These are phyloP conservation scores for Yasuhikotakia modesta DNA, from an alignment of 2,797 vertebrate species.

Conservation along the genomic window DNA sequence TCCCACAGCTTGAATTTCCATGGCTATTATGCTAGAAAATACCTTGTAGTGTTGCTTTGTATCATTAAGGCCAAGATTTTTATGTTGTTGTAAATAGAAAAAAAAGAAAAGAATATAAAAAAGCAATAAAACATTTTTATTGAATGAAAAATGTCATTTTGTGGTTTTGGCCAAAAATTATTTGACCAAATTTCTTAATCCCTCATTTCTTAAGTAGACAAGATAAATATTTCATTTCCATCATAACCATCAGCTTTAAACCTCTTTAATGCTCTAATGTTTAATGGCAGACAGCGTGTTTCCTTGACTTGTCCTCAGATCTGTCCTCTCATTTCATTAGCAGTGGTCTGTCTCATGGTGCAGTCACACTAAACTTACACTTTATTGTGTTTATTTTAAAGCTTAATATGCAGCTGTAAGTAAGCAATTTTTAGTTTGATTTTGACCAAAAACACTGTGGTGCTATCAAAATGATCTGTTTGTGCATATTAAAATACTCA, in stretches of 20 bases:
- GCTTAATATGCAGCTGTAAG: no score
- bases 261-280: conserved; percentile 81
- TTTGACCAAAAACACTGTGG: no score
- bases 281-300: conserved; percentile 80
- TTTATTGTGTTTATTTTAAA: neutral
- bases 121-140: conserved; percentile 91
- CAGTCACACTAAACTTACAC: conserved; percentile 1
- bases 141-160: conserved; percentile 78
- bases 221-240: conserved; percentile 80
- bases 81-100: conserved; percentile 91
- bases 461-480: no score
- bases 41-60: conserved; percentile 87
- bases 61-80: conserved; percentile 85
- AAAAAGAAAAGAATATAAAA: conserved; percentile 71
- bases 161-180: conserved; percentile 87
- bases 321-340: conserved; percentile 71
- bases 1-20: conserved; percentile 64
- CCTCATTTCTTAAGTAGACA: conserved; percentile 76
- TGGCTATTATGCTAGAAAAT: conserved; percentile 80
- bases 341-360: conserved; percentile 9
- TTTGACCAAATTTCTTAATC: conserved; percentile 65
- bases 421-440: no score
- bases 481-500: no score
- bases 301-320: conserved; percentile 75
- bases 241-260: conserved; percentile 81